These are phyloP conservation scores for Phyllotreta striolata DNA, from an alignment of 2,888 invertebrate species.

Conservation along the genomic window DNA sequence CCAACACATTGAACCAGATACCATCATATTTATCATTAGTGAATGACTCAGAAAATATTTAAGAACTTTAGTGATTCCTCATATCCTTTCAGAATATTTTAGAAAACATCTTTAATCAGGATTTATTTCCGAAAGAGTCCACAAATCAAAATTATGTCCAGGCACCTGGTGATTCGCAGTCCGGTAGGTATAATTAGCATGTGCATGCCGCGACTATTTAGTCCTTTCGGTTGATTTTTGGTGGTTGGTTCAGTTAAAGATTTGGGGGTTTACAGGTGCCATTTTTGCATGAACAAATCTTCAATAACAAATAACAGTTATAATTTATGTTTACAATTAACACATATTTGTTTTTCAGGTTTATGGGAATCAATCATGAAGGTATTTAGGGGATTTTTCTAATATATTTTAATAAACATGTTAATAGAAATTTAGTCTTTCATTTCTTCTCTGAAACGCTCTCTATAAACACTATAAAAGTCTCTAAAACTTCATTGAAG, in stretches of 20 bases:
- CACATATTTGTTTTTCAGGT: conserved; percentile 40
- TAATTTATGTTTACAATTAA: background rate
- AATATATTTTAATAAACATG: conserved; percentile 1
- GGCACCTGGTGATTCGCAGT: conserved; percentile 27
- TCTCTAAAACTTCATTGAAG: too few relatives aligned
- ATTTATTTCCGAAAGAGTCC: conserved; percentile 21
- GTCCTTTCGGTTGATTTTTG: background rate
- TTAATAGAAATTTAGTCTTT: background rate
- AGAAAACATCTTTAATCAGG: conserved; percentile 28
- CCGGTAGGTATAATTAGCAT: conserved; percentile 25
- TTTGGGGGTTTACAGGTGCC: too few relatives aligned
- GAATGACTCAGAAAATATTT: too few relatives aligned
- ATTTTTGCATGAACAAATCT: background rate
- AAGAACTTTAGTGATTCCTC: too few relatives aligned
- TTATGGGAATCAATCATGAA: conserved; percentile 43
- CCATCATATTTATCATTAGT: background rate
- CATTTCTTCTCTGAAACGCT: too few relatives aligned
- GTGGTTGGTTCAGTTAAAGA: background rate
- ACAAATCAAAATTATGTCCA: conserved; percentile 17
- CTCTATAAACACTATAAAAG: too few relatives aligned
- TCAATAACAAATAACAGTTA: background rate
- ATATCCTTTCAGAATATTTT: conserved; percentile 33
- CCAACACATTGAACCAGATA: background rate
- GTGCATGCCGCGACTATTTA: background rate
- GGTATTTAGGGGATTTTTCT: conserved; percentile 44